These are phyloP conservation scores for Meliscaeva auricollis DNA, from an alignment of 2,888 invertebrate species.

Conservation along the genomic window DNA sequence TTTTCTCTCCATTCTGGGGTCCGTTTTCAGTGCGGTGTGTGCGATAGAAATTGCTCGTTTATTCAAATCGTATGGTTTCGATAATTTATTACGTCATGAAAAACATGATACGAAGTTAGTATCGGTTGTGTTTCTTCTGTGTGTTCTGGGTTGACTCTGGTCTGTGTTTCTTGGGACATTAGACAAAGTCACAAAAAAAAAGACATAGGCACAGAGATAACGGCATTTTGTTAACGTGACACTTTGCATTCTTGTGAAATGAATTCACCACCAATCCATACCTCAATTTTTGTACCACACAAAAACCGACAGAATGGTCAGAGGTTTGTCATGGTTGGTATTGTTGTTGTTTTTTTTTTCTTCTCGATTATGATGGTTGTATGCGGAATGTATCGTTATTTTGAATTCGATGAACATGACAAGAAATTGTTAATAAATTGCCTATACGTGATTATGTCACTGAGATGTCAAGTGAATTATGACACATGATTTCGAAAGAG, in stretches of 20 bases:
- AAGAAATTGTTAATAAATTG: conserved; percentile 66
- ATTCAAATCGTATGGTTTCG: conserved; percentile 69
- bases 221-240: conserved; percentile 75
- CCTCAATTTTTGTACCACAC: too few species aligned
- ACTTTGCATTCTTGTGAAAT: conserved; percentile 69
- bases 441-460: conserved; percentile 59
- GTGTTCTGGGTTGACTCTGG: neutral
- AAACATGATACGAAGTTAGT: conserved; percentile 52
- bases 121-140: conserved; percentile 1
- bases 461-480: conserved; percentile 64
- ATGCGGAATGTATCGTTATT: conserved; percentile 33
- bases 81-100: conserved; percentile 71
- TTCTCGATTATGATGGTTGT: neutral
- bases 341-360: neutral
- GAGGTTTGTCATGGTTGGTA: conserved; percentile 19
- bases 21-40: neutral
- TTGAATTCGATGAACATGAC: conserved; percentile 67
- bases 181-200: conserved; percentile 18
- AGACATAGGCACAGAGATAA: conserved; percentile 55
- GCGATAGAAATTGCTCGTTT: conserved; percentile 60
- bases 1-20: conserved; percentile 10
- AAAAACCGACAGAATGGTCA: conserved; percentile 35
- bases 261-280: conserved; percentile 45
- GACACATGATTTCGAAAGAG: conserved; percentile 59
- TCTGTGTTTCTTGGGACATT: conserved; percentile 12